Conservation (phyloP, 2,888 invertebrate genomes). For the Melikaiella ostensackeni region DNA sequence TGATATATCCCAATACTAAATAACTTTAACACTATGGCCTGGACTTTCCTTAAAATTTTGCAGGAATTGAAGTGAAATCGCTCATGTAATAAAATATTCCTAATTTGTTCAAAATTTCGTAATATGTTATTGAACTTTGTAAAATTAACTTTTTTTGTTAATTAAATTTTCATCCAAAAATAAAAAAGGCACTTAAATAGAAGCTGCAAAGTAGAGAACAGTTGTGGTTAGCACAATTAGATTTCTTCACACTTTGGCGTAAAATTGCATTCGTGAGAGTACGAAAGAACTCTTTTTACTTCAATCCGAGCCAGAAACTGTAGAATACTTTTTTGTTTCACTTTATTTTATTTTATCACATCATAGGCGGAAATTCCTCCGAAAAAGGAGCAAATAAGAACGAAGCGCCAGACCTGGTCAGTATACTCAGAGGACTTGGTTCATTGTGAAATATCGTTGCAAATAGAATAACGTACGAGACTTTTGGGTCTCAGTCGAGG, state of each 20-base stretch:
- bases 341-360: not conserved
- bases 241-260: not conserved
- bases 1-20: no score
- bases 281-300: not conserved
- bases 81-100: no score
- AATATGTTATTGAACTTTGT: not conserved
- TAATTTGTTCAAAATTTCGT: not conserved
- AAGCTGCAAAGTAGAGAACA: not conserved
- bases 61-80: no score
- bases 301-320: not conserved
- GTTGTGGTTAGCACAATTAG: conserved; percentile 15
- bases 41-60: no score
- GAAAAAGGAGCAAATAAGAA: conserved; percentile 10
- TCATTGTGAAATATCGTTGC: conserved; percentile 47
- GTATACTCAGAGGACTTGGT: conserved; percentile 42
- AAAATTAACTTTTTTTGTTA: not conserved
- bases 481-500: conserved; percentile 47
- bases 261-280: not conserved
- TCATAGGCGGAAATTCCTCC: not conserved
- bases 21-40: no score
- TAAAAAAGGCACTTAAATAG: not conserved
- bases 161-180: no score
- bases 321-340: not conserved
- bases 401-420: not conserved
- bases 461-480: conserved; percentile 51